Base-by-base conservation (phyloP, 2,888 invertebrate genomes). In the Limnephilus rhombicus region DNA sequence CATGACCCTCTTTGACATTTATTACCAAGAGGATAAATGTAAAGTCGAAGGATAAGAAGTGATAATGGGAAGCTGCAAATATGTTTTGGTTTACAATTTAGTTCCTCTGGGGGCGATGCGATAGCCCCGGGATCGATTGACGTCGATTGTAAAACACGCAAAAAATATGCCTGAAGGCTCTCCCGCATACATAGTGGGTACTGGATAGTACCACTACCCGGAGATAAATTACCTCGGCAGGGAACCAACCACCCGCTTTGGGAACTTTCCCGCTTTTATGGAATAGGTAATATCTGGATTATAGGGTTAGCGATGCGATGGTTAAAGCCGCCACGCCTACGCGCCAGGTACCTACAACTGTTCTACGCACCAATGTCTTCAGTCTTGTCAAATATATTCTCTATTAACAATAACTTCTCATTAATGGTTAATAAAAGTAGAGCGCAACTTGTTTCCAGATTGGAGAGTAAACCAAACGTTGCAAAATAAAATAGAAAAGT, bases 1-100 rank as follows among this genome's bases (percentile, higher is more conserved):
- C 87, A 87, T 34, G n/a, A 49, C 87, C 87, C 87, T 87, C 13
- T 87, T 87, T 87, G 87, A 87, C 87, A 87, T 87, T 87, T 87
- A 87, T 87, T 87, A 87, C 87, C 37, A 24, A 53, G 31, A 53
- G 87, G 68, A 87, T 87, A 87, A 24, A 87, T 87, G 87, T 87
- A 53, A 87, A 87, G n/a, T 87, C 87, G 53, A 87, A 87, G 87
- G 87, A 53, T 49, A 53, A 87, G 53, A 87, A 31, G 87, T 87
- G 87, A 87, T 87, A 31, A 87, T 87, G 18, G 53, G 37, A n/a
- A 13, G n/a, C 37, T 41, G 37, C 41, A 41, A 85, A 85, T 85
- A 85, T 68, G 68, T 68, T 68, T 68, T 68, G 68, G n/a, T 41
- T 41, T 85, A 41, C 85, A 85, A n/a, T 41, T n/a, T 41, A 41